Conservation (phyloP, 2,797 vertebrate species). For the Urocyon cinereoargenteus region DNA sequence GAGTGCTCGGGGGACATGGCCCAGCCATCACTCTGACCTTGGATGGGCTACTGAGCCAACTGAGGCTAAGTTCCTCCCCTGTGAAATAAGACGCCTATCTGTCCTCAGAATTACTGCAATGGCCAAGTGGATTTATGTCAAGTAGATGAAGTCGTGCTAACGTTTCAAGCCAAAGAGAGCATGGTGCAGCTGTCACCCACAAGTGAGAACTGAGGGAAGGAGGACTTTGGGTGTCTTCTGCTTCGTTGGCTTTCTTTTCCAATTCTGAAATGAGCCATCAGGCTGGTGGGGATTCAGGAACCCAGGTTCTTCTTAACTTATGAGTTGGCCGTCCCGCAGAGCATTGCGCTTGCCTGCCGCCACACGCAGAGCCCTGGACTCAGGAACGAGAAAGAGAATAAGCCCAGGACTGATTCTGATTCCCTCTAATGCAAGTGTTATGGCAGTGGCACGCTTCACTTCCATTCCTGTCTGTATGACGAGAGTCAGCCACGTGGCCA, state of each 20-base stretch:
- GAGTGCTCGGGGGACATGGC: not conserved
- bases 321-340: not conserved
- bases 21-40: not conserved
- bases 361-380: not conserved
- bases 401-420: not conserved
- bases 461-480: not conserved
- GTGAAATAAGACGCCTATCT: not conserved
- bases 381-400: not conserved
- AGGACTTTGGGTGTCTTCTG: not conserved
- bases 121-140: not conserved
- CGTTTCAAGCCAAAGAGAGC: not conserved
- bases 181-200: not conserved
- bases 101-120: not conserved
- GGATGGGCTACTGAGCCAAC: not conserved
- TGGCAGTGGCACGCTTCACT: rapidly evolving
- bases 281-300: not conserved
- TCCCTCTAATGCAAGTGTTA: not conserved
- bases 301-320: not conserved
- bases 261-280: not conserved
- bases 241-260: not conserved
- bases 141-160: not conserved
- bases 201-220: not conserved
- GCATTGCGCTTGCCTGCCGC: not conserved
- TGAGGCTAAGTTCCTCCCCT: not conserved
- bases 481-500: not conserved